Conservation (phyloP, 2,113 vertebrate species). For the Aix galericulata region DNA sequence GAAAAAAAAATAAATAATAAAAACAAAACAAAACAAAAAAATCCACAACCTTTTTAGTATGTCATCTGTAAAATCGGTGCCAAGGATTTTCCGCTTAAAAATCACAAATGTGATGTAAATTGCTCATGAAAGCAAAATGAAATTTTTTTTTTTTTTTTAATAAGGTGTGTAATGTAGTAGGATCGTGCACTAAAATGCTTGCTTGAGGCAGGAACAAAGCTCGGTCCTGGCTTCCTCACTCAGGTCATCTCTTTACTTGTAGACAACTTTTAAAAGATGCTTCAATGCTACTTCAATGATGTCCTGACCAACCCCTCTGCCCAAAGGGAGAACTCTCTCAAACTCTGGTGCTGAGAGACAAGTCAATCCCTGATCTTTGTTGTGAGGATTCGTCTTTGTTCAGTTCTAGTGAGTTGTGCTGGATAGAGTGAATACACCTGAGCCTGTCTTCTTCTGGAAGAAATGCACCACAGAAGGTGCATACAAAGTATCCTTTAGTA, state of each 20-base stretch:
- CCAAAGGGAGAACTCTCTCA: background rate
- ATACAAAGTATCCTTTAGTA: background rate
- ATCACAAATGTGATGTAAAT: background rate
- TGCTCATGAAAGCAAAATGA: background rate
- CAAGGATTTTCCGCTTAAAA: slow-evolving; percentile 47
- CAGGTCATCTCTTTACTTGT: background rate
- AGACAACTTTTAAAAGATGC: background rate
- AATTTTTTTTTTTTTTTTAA: background rate
- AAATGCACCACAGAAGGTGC: background rate
- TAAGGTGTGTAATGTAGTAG: background rate
- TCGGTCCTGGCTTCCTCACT: background rate
- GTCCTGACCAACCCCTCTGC: background rate
- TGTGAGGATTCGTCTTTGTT: background rate
- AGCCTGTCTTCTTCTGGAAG: background rate
- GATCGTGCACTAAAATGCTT: background rate
- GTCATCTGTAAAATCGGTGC: slow-evolving; percentile 59
- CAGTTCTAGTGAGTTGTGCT: background rate
- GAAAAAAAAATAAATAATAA: background rate
- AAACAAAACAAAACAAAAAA: background rate
- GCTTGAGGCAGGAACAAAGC: background rate
- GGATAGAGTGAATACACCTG: background rate
- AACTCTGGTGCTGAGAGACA: background rate
- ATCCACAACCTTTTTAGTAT: slow-evolving; percentile 50
- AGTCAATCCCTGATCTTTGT: background rate
- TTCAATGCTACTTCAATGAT: background rate